phyloP scores from a whole-genome alignment of 2,888 invertebrate genomes.

The Anodontia alba region DNA sequence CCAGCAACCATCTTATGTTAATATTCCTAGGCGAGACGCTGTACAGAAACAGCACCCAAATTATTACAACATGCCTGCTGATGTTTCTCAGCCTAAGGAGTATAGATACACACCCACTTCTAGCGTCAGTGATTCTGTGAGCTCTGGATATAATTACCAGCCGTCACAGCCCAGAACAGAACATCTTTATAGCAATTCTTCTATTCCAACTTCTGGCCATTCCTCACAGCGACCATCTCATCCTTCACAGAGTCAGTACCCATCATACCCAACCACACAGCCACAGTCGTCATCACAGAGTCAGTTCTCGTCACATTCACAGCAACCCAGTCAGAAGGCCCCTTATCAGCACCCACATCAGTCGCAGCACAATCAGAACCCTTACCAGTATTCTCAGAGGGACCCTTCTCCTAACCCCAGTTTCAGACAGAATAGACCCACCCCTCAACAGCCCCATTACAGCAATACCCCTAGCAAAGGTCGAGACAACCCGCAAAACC shows the following conservation, averaged over 20 bases:
- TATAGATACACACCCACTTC: not conserved
- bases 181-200: conserved; percentile 1
- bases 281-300: conserved; percentile 17
- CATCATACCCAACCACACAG: not conserved
- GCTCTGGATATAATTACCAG: conserved; percentile 16
- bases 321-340: conserved; percentile 21
- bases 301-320: conserved; percentile 14
- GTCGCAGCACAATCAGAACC: conserved; percentile 27
- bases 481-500: not conserved
- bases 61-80: not conserved
- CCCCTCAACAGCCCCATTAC: conserved; percentile 21
- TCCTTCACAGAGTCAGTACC: conserved; percentile 29
- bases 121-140: not conserved
- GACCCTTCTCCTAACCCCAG: conserved; percentile 26
- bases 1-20: not conserved
- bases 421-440: conserved; percentile 29
- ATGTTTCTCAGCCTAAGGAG: not conserved
- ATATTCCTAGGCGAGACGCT: not conserved
- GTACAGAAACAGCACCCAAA: not conserved
- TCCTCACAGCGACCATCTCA: conserved; percentile 23
- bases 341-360: conserved; percentile 23
- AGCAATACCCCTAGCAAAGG: conserved; percentile 6
- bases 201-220: conserved; percentile 26
- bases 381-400: conserved; percentile 15
- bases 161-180: conserved; percentile 1